Evolutionary conservation across 2,113 vertebrate genomes (phyloP), one percentile per base, ranked within the genome.

Genomic region (Rattus norvegicus): DNA sequence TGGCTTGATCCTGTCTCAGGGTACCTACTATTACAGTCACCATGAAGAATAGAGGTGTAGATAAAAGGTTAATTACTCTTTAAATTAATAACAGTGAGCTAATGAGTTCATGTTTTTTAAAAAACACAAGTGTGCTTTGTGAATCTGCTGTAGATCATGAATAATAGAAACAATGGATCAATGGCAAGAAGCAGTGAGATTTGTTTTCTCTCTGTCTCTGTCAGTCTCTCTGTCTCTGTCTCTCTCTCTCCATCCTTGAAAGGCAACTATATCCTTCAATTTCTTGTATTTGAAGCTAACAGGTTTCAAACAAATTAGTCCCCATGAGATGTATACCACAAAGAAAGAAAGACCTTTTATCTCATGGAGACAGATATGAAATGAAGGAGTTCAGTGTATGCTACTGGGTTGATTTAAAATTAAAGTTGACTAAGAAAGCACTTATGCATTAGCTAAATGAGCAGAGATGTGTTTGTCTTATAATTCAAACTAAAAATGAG

Each of bases 401-500:
- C 12, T 77, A 86, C 73, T 59, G 47, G 39, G 43, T 67, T 91
- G 81, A 95, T 87, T 92, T 90, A 79, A 92, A 89, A 70, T 88
- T 88, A 56, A 9, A n/a, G 14, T 70, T 80, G 56, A 92, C 43
- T 63, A 47, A 86, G 67, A 95, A 49, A 94, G 22, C 17, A 52
- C 17, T 85, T 7, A 19, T 89, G 26, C n/a, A 88, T 77, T 81
- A 86, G 75, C 72, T 92, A 1, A 72, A 84, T 88, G 47, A 92
- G 81, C 8, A 33, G 86, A 92, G 75, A n/a, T 97, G 86, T 91
- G 43, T 43, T 95, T 93, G 96, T 70, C 69, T 96, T 95, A 94
- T 96, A 95, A 96, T 95, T 97, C 95, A 97, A 91, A 95, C 86
- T 69, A 49, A 89, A 96, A 94, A 94, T 59, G 75, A 93, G 84